A percentile compares a stretch with the other conserved stretches of the same genome.
phyloP scores from a whole-genome alignment of 1,140 invertebrate genomes.

The Proctacanthus coquilletti region DNA sequence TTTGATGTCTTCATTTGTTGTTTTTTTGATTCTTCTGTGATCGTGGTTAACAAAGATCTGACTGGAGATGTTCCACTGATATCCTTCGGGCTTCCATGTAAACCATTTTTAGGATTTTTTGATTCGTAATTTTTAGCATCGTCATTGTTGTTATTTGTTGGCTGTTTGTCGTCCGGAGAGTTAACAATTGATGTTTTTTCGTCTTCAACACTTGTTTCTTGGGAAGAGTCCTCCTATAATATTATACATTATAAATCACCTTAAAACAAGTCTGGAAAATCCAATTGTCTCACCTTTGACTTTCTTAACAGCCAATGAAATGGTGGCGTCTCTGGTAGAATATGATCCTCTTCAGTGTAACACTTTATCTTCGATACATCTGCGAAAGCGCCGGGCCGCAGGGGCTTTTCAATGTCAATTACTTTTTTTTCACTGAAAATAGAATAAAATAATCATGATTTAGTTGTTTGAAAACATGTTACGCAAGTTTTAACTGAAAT shows the following conservation, averaged over 20 bases:
- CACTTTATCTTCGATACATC: conserved; percentile 30
- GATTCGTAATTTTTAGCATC: conserved; percentile 7
- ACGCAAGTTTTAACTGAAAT: too few relatives aligned
- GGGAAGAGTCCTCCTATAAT: not conserved
- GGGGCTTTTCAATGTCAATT: conserved; percentile 42
- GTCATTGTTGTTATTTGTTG: conserved; percentile 29
- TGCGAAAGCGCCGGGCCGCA: conserved; percentile 56
- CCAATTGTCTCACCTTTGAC: not conserved
- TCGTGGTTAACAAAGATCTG: not conserved
- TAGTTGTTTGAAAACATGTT: too few relatives aligned
- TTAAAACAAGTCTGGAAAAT: too few relatives aligned
- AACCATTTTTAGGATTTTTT: conserved; percentile 1
- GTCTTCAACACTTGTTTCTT: not conserved
- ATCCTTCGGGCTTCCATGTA: not conserved
- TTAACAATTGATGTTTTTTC: not conserved
- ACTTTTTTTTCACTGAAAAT: conserved; percentile 13
- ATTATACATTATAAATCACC: too few relatives aligned
- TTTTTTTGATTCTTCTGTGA: not conserved
- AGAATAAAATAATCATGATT: too few relatives aligned
- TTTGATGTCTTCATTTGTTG: not conserved
- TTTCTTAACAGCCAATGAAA: conserved; percentile 40
- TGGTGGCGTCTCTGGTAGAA: conserved; percentile 46
- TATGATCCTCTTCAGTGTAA: conserved; percentile 40
- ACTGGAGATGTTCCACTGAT: conserved; percentile 2
- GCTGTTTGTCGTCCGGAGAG: conserved; percentile 33